Conservation (phyloP, 2,113 vertebrate species). For the Corvus hawaiiensis region DNA sequence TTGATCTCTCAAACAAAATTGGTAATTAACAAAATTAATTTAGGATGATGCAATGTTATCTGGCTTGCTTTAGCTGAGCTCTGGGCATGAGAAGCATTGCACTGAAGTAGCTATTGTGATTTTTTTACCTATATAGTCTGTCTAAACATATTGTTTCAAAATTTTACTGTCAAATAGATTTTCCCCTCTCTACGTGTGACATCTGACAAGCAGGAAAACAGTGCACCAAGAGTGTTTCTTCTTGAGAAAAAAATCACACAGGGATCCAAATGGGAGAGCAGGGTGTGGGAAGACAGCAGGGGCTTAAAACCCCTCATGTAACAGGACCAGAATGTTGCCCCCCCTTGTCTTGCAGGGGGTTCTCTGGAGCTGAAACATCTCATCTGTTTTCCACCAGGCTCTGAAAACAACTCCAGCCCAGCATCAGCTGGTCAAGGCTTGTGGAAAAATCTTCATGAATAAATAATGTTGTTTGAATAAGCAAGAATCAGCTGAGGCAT, state of each 20-base stretch:
- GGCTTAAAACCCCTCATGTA: not conserved
- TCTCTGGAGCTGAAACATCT: not conserved
- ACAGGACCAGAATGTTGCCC: rapidly evolving
- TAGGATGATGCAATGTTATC: not conserved
- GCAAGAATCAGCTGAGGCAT: not conserved
- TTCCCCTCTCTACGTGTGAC: not conserved
- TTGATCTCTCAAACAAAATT: not conserved
- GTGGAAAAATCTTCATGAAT: not conserved
- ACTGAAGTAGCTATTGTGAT: not conserved
- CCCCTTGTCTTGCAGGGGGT: not conserved
- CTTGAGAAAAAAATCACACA: not conserved
- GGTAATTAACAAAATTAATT: not conserved
- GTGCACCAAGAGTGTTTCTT: not conserved
- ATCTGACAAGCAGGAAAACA: not conserved
- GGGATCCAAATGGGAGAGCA: not conserved
- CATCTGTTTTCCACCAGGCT: not conserved
- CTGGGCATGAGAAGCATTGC: not conserved
- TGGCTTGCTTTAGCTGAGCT: not conserved
- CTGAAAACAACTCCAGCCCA: not conserved
- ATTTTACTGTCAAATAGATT: not conserved
- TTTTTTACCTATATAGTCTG: not conserved
- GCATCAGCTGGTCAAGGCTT: not conserved
- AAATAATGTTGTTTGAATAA: not conserved
- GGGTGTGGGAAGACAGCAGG: rapidly evolving
- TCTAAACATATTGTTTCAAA: not conserved